These are phyloP conservation scores for Blastobasis adustella DNA, from an alignment of 2,888 invertebrate genomes.

Conservation along the genomic window DNA sequence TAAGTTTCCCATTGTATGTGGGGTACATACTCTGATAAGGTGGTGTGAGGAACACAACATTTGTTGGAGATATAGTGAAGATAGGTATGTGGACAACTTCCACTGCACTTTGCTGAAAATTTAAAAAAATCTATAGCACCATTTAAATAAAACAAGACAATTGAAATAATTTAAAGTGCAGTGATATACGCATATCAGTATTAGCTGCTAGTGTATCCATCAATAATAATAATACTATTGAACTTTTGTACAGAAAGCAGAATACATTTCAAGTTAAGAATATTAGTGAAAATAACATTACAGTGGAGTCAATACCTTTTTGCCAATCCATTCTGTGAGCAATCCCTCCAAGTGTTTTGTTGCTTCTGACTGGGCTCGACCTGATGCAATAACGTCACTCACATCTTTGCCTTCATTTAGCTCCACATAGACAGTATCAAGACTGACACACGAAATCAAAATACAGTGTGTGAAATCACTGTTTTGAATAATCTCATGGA, in stretches of 20 bases:
- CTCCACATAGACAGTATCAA: slow-evolving; percentile 69
- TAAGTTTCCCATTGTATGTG: slow-evolving; percentile 48
- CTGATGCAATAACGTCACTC: slow-evolving; percentile 44
- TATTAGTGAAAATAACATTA: too few relatives aligned
- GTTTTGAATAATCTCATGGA: slow-evolving; percentile 75
- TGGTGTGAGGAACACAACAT: slow-evolving; percentile 77
- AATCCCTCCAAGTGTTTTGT: slow-evolving; percentile 44
- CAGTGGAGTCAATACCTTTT: slow-evolving; percentile 47
- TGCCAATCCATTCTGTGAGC: slow-evolving; percentile 73
- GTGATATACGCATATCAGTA: too few relatives aligned
- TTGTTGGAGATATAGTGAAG: slow-evolving; percentile 72
- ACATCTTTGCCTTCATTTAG: slow-evolving; percentile 51
- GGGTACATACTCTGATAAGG: slow-evolving; percentile 75
- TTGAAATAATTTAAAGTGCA: too few relatives aligned
- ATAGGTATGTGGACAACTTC: slow-evolving; percentile 78
- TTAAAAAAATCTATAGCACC: background rate
- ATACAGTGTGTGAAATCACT: slow-evolving; percentile 78
- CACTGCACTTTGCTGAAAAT: slow-evolving; percentile 74
- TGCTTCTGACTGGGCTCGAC: slow-evolving; percentile 44
- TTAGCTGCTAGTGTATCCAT: too few relatives aligned
- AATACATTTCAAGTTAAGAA: too few relatives aligned
- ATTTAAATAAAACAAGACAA: background rate
- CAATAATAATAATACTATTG: too few relatives aligned
- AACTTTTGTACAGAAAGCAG: too few relatives aligned
- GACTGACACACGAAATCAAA: slow-evolving; percentile 73